phyloP scores from a whole-genome alignment of 2,797 vertebrate genomes.

The Taeniopygia guttata region DNA sequence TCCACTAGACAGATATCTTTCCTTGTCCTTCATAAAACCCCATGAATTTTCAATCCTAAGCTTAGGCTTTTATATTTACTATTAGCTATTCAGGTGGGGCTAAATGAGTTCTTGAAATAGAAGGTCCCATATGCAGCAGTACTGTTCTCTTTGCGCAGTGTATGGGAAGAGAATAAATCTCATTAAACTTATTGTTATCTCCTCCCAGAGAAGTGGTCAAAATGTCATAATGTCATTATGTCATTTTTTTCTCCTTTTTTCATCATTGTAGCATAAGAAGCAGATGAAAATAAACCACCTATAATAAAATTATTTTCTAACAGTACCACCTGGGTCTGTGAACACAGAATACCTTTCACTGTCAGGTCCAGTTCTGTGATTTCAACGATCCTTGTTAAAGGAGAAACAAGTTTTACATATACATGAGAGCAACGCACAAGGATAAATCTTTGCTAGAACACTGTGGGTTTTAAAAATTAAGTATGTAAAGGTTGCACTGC shows the following conservation, averaged over 20 bases:
- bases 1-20: not conserved
- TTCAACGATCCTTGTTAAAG: not conserved
- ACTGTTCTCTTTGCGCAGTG: not conserved
- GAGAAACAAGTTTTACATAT: conserved; percentile 3
- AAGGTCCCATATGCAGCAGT: not conserved
- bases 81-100: not conserved
- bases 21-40: not conserved
- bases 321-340: not conserved
- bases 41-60: not conserved
- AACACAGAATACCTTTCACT: not conserved
- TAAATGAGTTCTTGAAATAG: not conserved
- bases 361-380: not conserved
- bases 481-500: conserved; percentile 51
- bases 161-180: not conserved
- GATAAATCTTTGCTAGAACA: conserved; percentile 11
- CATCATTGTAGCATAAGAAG: not conserved
- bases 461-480: conserved; percentile 22
- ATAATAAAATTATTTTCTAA: not conserved
- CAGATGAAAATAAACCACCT: not conserved
- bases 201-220: not conserved
- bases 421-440: not conserved
- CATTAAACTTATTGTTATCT: not conserved
- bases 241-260: not conserved
- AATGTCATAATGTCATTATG: not conserved
- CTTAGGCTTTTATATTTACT: not conserved